Conservation (phyloP, 2,113 vertebrate genomes). For the Chrysochloris asiatica region DNA sequence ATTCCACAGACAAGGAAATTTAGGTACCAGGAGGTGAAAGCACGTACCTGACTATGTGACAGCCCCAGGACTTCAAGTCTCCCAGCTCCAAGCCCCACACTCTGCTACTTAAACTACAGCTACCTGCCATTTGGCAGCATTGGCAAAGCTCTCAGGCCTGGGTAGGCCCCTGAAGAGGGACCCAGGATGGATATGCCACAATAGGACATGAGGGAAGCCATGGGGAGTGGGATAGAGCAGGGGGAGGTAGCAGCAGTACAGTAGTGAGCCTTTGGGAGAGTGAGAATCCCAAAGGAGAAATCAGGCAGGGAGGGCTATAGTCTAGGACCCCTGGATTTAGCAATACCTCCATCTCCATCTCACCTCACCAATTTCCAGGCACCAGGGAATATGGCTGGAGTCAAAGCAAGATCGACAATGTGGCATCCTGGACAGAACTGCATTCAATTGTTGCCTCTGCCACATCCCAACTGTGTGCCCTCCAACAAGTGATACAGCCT, state of each 20-base stretch:
- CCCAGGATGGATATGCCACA: neutral
- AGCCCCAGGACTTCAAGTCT: neutral
- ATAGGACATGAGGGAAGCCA: neutral
- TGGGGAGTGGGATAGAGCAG: neutral
- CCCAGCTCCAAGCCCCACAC: neutral
- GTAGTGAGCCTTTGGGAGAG: neutral
- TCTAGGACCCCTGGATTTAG: neutral
- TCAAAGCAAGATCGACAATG: neutral
- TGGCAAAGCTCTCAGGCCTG: neutral
- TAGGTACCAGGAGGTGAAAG: neutral
- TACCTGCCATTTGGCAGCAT: neutral
- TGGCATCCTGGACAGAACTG: neutral
- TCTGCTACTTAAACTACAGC: neutral
- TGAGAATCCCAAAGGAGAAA: neutral
- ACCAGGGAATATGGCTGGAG: too few relatives aligned
- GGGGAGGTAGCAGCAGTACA: neutral
- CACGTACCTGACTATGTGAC: neutral
- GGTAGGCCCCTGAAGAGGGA: neutral
- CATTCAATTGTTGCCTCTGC: neutral
- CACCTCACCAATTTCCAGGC: neutral
- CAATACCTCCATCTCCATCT: neutral
- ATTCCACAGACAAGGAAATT: neutral
- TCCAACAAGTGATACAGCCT: neutral
- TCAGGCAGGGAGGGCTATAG: neutral
- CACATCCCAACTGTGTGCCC: neutral